Base-by-base conservation (phyloP, 2,797 vertebrate species). In the Syndactyla subalaris region DNA sequence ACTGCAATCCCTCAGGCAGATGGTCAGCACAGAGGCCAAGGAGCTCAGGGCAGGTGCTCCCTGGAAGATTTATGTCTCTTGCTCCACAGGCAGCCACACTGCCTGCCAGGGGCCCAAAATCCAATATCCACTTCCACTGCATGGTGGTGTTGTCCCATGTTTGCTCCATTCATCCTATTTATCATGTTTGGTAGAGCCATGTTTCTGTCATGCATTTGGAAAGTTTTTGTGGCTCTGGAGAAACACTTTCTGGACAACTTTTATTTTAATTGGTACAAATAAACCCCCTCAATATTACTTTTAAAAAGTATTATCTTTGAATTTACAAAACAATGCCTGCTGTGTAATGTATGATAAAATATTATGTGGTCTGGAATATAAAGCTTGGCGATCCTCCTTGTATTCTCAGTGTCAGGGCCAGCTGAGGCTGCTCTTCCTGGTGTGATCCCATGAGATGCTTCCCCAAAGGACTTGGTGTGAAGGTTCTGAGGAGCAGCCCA, bases 371-470 rank as follows among this genome's bases (percentile, higher is more conserved):
- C 43, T 58, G 62, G n/a, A 32, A 13, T 23, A 49, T 7, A 72
- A 80, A 78, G 30, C 67, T 39, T 2, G 4, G 43, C 55, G n/a
- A 34, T 73, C 55, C 23, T 32, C 6, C 27, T 73, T n/a, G 19
- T 17, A 2, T 55, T 66, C 52, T 8, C 3, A 0, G 1, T 9
- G 20, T 9, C 20, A n/a, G 58, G 32, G 58, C 7, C 10, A 22
- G 58, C 14, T 24, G 71, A 36, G 66, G 55, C 14, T 72, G 34
- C 41, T 70, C 30, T 36, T 23, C 21, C 57, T 27, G 14, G 29
- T 1, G 1, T 18, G n/a, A 23, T 45, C 43, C 58, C 24, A 41
- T 41, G 41, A 41, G 41, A 41, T 66, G 75, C n/a, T 36, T 51
- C 65, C 43, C 62, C 43, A 46, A 16, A 15, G 7, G 43, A 12